A percentile compares a stretch with the other conserved stretches of the same genome.
Conservation (phyloP, 2,888 invertebrate genomes). For the Philaethria dido region DNA sequence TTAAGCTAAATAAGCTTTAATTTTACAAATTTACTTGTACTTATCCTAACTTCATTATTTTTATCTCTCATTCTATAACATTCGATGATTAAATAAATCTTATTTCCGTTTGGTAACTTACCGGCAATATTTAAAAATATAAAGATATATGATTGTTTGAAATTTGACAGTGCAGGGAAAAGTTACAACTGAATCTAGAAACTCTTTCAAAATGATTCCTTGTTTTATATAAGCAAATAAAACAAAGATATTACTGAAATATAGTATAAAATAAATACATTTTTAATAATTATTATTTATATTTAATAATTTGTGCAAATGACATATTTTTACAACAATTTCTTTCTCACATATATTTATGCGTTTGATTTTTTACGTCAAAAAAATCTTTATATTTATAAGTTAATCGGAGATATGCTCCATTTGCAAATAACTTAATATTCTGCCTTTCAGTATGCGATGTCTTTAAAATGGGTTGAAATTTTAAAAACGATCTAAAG, state of each 20-base stretch:
- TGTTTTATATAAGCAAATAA: not conserved
- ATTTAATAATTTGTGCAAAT: no score
- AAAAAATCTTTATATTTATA: no score
- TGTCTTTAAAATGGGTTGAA: not conserved
- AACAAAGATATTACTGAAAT: not conserved
- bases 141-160: not conserved
- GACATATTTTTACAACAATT: no score
- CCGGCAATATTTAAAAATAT: not conserved
- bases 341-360: no score
- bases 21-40: no score
- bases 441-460: not conserved
- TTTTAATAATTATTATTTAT: no score
- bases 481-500: not conserved
- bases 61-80: no score
- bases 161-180: not conserved
- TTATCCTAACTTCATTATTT: no score
- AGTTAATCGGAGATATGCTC: no score
- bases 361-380: no score
- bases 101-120: not conserved
- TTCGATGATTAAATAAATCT: not conserved
- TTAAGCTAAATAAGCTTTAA: no score
- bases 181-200: not conserved
- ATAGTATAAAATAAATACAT: no score
- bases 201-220: not conserved
- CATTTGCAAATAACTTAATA: not conserved